Evolutionary conservation across 2,888 invertebrate genomes (phyloP), one percentile per base, ranked within the genome.

Genomic region (Lepidocyrtoides sp.): DNA sequence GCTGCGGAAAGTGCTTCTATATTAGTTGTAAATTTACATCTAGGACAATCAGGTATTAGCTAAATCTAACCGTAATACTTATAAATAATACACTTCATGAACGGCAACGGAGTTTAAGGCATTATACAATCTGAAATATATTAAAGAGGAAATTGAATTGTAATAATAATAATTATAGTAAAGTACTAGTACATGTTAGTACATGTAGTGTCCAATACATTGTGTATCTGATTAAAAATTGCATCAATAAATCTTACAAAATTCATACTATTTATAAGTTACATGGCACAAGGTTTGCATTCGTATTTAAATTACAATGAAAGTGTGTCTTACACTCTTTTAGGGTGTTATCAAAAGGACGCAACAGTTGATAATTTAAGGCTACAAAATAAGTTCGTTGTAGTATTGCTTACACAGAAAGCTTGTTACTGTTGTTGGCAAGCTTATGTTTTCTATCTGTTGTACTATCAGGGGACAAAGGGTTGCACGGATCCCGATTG

Each of bases 401-500:
- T 69, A 57, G 17, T 41, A 41, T 8, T 44, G n/a, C 8, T 63
- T 41, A 44, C 60, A 44, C 69, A 69, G 69, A 63, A 63, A 41
- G 57, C 63, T 82, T 60, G 17, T 60, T 60, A 41, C 57, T 26
- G 14, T 26, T 82, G 82, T 32, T 41, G 17, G 36, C 41, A 41
- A 79, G 20, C 63, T 85, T 86, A 20, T 87, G 44, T 51, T 91
- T 86, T 72, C 86, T 54, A 72, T 91, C 92, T 2, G 93, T 93
- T 60, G 93, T 93, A 84, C 92, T 93, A 72, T 93, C 93, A 51
- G 93, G 92, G n/a, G 93, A 93, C 26, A 93, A 88, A 26, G 93
- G 92, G 84, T 93, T 93, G 69, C 90, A 89, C 72, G 91, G 84
- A 32, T 93, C 92, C 91, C 93, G 89, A 29, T 54, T 54, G 26